phyloP scores from a whole-genome alignment of 1,140 invertebrate genomes.

The Drosophila ambigua region DNA sequence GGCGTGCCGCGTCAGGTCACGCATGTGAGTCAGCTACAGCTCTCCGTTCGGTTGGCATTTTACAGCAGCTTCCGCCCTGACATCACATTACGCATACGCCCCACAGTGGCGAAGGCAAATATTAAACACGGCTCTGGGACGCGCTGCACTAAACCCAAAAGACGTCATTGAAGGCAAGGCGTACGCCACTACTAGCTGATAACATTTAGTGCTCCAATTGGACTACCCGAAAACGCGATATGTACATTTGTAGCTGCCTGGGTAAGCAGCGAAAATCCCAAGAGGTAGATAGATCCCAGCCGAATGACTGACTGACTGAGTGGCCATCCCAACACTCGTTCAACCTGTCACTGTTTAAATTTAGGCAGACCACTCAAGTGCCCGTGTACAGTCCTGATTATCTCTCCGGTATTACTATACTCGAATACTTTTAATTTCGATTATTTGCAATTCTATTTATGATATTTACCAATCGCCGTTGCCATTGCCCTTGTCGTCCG shows the following conservation, averaged over 20 bases:
- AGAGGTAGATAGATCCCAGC: conserved; percentile 10
- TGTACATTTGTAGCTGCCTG: background rate
- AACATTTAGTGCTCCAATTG: conserved; percentile 54
- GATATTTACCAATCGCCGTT: conserved; percentile 43
- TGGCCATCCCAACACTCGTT: conserved; percentile 38
- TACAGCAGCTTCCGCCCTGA: conserved; percentile 50
- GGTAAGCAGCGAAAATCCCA: conserved; percentile 23
- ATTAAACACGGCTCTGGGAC: conserved; percentile 36
- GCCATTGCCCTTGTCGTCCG: conserved; percentile 6
- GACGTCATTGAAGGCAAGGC: conserved; percentile 62
- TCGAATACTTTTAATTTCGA: conserved; percentile 51
- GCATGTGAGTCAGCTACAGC: conserved; percentile 44
- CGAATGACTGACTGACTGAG: conserved; percentile 13
- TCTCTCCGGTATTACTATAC: conserved; percentile 38
- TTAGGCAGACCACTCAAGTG: conserved; percentile 52
- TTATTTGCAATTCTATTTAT: conserved; percentile 60
- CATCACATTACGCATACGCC: conserved; percentile 61
- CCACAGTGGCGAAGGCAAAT: conserved; percentile 49
- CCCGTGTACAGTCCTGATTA: conserved; percentile 37
- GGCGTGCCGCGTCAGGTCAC: conserved; percentile 2
- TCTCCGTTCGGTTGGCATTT: conserved; percentile 45
- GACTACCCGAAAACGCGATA: conserved; percentile 19
- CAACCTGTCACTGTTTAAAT: conserved; percentile 59
- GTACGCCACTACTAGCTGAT: conserved; percentile 49
- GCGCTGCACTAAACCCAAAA: conserved; percentile 37